phyloP scores from a whole-genome alignment of 2,888 invertebrate genomes.

The Agonopterix heracliana region DNA sequence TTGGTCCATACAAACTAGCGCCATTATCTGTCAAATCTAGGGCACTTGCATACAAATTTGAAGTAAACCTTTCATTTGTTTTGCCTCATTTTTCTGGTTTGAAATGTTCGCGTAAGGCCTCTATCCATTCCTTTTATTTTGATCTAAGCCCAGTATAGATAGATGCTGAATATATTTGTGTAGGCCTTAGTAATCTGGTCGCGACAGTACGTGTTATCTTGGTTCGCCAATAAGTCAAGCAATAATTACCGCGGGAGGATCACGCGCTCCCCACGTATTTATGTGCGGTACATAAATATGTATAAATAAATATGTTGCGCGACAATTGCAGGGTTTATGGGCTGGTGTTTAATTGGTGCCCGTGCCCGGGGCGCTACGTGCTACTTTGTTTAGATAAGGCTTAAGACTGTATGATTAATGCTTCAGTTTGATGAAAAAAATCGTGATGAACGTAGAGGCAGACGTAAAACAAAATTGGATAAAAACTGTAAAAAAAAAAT shows the following conservation, averaged over 20 bases:
- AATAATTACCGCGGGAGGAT: slow-evolving; percentile 70
- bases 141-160: slow-evolving; percentile 3
- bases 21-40: no score
- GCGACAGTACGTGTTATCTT: slow-evolving; percentile 65
- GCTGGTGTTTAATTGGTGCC: slow-evolving; percentile 39
- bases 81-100: no score
- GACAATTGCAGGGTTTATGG: slow-evolving; percentile 54
- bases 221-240: slow-evolving; percentile 72
- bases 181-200: slow-evolving; percentile 37
- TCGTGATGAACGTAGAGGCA: no score
- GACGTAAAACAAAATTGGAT: no score
- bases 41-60: no score
- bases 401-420: no score
- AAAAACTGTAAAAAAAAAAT: no score
- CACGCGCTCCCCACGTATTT: slow-evolving; percentile 66
- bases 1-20: no score
- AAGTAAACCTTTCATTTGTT: no score
- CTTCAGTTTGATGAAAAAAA: no score
- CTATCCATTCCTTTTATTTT: no score
- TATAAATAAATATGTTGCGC: slow-evolving; percentile 52
- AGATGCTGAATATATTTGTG: background rate
- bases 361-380: slow-evolving; percentile 33
- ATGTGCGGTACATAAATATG: slow-evolving; percentile 56
- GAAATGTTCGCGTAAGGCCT: no score
- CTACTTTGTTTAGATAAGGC: background rate